Percentiles rank a stretch among this genome's conserved stretches.
phyloP scores from a whole-genome alignment of 2,888 invertebrate species.

The Aquatica leii region DNA sequence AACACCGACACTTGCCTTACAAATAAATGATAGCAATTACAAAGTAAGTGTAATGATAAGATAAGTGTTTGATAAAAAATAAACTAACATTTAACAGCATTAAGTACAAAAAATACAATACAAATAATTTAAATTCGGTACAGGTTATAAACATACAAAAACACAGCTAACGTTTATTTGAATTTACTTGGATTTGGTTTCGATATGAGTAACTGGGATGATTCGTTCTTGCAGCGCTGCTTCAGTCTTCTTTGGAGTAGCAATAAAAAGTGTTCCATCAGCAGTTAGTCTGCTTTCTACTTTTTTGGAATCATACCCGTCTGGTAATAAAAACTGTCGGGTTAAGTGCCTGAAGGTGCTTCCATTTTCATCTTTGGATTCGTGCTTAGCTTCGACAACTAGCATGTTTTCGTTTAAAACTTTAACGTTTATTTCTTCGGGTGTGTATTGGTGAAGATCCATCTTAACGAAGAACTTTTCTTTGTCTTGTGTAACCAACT shows the following conservation, averaged over 20 bases:
- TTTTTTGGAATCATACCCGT: conserved; percentile 76
- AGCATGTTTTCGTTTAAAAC: conserved; percentile 31
- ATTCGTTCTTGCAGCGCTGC: conserved; percentile 56
- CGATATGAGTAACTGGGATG: conserved; percentile 60
- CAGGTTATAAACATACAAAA: too few species aligned
- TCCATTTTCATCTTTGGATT: conserved; percentile 34
- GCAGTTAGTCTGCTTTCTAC: conserved; percentile 80
- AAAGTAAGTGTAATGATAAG: too few species aligned
- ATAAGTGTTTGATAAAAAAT: too few species aligned
- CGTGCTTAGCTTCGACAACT: conserved; percentile 39
- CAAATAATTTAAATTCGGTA: too few species aligned
- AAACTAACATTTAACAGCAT: too few species aligned
- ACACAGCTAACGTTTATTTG: too few species aligned
- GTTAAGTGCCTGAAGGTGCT: conserved; percentile 79
- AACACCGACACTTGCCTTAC: too few species aligned
- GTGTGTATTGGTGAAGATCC: conserved; percentile 35
- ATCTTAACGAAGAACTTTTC: conserved; percentile 64
- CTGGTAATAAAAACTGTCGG: conserved; percentile 77
- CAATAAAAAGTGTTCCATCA: conserved; percentile 76
- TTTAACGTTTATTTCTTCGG: conserved; percentile 40
- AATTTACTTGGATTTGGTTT: too few species aligned
- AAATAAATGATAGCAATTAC: too few species aligned
- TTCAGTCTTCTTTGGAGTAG: conserved; percentile 65
- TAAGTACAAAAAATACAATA: too few species aligned
- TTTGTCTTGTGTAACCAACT: conserved; percentile 68